Base-by-base conservation (phyloP, 2,888 invertebrate species). In the Marronus borbonicus region DNA sequence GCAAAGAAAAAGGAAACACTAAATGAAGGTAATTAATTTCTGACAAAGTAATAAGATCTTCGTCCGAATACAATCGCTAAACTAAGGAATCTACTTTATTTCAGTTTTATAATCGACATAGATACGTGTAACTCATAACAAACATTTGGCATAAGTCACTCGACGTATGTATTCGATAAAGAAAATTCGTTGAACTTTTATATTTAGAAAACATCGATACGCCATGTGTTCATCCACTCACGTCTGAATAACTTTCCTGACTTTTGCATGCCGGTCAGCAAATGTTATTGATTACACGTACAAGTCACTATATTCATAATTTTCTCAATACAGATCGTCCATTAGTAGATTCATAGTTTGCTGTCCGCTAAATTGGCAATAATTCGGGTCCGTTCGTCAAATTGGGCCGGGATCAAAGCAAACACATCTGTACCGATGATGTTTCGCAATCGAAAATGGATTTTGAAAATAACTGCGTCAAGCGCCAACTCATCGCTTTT, bases 371-470 rank as follows among this genome's bases (percentile, higher is more conserved):
- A 74, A 74, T 74, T 74, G 72, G 72, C 72, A 74, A 60, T 60
- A 74, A 74, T 74, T 60, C 44, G 72, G 60, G 62, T 60, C 58
- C 24, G 60, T 70, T 55, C 44, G 44, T 44, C 12, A 44, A 10
- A 31, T 70, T 70, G 70, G 55, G 70, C 70, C 52, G 24, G n/a
- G 72, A 74, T 74, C 72, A 74, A 74, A 74, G 72, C 72, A 28
- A 74, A 44, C 58, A 74, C 72, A 74, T 74, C 72, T 60, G 62
- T 24, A 74, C 72, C 60, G 72, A 49, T 74, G 72, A 49, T 74
- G 24, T 74, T 60, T 74, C 72, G 44, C 72, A 74, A 74, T 74
- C 24, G 72, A 39, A 74, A 74, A 74, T 74, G 72, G 72, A 60
- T 74, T 74, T 74, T 62, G 36, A 60, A 74, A 74, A 74, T 74